Evolutionary conservation across 1,140 invertebrate species (phyloP), one percentile per base, ranked within the genome.

Genomic region (Saccostrea echinata): DNA sequence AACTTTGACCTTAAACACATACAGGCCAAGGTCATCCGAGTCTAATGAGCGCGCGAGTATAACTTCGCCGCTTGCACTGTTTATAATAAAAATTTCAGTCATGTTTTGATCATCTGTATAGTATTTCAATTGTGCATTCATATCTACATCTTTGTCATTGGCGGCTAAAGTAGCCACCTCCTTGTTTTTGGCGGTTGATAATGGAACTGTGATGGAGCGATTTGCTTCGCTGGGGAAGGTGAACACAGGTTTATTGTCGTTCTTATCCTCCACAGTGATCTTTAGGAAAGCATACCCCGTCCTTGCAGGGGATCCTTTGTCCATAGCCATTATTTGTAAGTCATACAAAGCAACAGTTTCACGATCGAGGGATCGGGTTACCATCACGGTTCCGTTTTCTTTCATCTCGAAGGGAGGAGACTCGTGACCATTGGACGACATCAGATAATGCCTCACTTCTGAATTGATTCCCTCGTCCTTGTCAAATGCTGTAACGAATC

Each of bases 161-260:
- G 90, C 91, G 9, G 27, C 6, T 64, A 88, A 55, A 71, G 71
- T 85, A 57, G 85, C 51, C 0, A 93, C 84, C 2, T 87, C 84
- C 8, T 68, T 80, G 30, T 86, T 86, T 9, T 55, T 68, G 12
- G 64, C 52, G 30, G 86, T 88, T 35, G n/a, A 71, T 76, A 86
- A 90, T 33, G 91, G 81, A 13, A 91, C 76, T 51, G 27, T 64
- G 18, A 91, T 89, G 2, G 85, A 88, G 30, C 84, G 85, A 35
- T 91, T 91, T 16, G 61, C 82, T 85, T 90, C 90, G n/a, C 88
- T 91, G 2, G 86, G 86, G 35, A 92, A 90, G 8, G 87, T 82
- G 83, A 92, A 91, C n/a, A 84, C 82, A 6, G 92, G 92, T 2
- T 61, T 64, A 61, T 93, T 90, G 88, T 93, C 92, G 87, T 93